Conservation (phyloP, 2,797 vertebrate genomes). For the Tenualosa thibaudeaui region DNA sequence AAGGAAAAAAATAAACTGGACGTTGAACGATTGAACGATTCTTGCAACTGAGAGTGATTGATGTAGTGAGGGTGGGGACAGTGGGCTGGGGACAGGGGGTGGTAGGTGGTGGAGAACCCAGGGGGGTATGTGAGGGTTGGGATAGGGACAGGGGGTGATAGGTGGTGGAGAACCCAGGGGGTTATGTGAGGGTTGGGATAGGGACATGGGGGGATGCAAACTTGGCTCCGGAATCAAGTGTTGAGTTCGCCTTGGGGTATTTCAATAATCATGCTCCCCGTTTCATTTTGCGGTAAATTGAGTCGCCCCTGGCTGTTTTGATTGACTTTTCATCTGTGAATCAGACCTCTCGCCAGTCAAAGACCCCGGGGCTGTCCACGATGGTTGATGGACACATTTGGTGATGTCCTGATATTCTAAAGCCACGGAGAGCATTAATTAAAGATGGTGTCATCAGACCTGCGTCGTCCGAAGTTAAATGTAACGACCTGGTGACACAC, state of each 20-base stretch:
- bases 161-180: background rate
- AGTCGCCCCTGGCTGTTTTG: background rate
- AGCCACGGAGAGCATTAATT: constrained; percentile 68
- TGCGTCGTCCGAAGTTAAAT: constrained; percentile 68
- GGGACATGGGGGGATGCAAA: background rate
- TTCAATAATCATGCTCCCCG: background rate
- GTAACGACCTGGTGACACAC: constrained; percentile 77
- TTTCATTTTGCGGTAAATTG: constrained; percentile 13
- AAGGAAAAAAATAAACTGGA: background rate
- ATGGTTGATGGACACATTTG: constrained; percentile 54
- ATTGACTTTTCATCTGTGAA: constrained; percentile 23
- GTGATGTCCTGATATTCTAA: constrained; percentile 59
- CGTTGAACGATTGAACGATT: background rate
- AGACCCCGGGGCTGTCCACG: background rate
- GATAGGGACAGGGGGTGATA: background rate
- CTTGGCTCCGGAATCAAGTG: background rate
- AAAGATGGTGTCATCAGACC: constrained; percentile 73
- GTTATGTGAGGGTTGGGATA: background rate
- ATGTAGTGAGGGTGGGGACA: background rate
- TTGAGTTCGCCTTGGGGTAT: constrained; percentile 14
- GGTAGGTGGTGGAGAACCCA: background rate
- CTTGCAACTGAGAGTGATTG: constrained; percentile 17
- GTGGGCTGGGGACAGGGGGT: background rate
- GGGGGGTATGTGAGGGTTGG: background rate
- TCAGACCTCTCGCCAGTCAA: constrained; percentile 14